Percentiles rank a stretch among this genome's conserved stretches.
These are phyloP conservation scores for Setophaga coronata DNA, from an alignment of 2,113 vertebrate species.

Conservation along the genomic window DNA sequence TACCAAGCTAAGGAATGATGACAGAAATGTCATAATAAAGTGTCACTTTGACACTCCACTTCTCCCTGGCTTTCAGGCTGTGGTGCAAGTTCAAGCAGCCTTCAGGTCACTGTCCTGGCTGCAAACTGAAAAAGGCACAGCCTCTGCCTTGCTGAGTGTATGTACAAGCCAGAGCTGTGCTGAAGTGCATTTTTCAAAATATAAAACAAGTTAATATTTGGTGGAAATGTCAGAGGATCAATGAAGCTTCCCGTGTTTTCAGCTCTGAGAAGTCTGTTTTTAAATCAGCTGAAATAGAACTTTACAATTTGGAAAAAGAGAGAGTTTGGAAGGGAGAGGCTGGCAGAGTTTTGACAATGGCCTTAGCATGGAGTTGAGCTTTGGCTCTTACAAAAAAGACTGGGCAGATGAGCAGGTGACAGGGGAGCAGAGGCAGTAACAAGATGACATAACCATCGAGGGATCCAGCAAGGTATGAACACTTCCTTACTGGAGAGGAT, in stretches of 20 bases:
- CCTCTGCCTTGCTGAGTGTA: neutral
- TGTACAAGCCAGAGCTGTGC: neutral
- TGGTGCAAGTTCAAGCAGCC: neutral
- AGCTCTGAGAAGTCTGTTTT: neutral
- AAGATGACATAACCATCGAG: fast-evolving
- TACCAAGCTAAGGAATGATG: neutral
- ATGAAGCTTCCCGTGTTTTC: neutral
- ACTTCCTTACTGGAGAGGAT: neutral
- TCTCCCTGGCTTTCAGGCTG: neutral
- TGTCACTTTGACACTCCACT: neutral
- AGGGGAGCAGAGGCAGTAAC: neutral
- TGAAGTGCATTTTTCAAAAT: neutral
- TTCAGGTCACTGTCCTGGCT: neutral
- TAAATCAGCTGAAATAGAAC: neutral
- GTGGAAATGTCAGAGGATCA: neutral
- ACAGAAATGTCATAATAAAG: neutral
- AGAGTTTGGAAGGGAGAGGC: neutral
- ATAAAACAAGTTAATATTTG: neutral
- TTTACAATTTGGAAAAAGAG: neutral
- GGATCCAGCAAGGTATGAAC: neutral
- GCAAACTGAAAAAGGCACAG: neutral
- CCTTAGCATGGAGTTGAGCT: neutral
- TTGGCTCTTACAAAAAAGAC: neutral
- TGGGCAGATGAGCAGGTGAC: fast-evolving
- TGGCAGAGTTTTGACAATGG: neutral